These are phyloP conservation scores for Chromis chromis DNA, from an alignment of 2,797 vertebrate species.

Conservation along the genomic window DNA sequence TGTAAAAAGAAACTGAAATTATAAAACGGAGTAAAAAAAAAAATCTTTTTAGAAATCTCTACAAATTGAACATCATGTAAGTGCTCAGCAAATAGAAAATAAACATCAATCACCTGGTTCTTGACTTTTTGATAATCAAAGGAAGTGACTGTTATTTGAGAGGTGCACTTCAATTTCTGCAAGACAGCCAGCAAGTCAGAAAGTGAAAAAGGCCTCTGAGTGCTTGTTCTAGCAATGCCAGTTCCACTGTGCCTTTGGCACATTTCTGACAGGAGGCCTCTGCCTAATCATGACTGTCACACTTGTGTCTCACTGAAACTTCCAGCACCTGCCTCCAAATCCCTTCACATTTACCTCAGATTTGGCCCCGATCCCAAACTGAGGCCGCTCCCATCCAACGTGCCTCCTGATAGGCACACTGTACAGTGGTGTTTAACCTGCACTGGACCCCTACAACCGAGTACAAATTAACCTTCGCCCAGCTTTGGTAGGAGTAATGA, in stretches of 20 bases:
- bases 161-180: constrained; percentile 16
- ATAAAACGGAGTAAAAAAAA: background rate
- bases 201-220: constrained; percentile 26
- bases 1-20: constrained; percentile 7
- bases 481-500: constrained; percentile 27
- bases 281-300: constrained; percentile 50
- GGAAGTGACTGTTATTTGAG: constrained; percentile 30
- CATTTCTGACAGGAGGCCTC: constrained; percentile 36
- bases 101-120: background rate
- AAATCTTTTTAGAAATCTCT: background rate
- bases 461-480: constrained; percentile 51
- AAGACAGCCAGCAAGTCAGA: constrained; percentile 30
- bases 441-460: constrained; percentile 20
- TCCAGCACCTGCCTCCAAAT: constrained; percentile 29
- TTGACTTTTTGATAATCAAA: constrained; percentile 24
- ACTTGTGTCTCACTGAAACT: constrained; percentile 29
- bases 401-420: constrained; percentile 22
- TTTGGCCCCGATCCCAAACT: constrained; percentile 38
- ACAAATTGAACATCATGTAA: background rate
- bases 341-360: constrained; percentile 26
- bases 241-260: constrained; percentile 40
- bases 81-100: background rate
- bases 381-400: constrained; percentile 2
- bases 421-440: constrained; percentile 43
- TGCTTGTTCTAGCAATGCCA: constrained; percentile 24